Base-by-base conservation (phyloP, 2,113 vertebrate genomes). In the Cygnus atratus region DNA sequence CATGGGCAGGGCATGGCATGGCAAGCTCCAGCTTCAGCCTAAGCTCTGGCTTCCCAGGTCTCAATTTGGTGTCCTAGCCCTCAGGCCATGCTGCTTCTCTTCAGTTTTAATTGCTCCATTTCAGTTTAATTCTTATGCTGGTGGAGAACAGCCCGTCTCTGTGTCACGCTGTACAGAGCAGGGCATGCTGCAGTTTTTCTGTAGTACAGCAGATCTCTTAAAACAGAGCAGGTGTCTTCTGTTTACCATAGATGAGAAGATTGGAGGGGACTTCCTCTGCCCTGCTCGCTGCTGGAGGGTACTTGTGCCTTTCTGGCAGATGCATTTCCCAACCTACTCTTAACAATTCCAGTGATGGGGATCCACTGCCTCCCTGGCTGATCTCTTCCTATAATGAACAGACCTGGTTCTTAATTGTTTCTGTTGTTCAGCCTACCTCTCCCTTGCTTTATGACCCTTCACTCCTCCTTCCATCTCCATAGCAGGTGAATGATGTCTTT, bases 111-210 rank as follows among this genome's bases (percentile, higher is more conserved):
- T 28, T 3, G 1, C 2, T 58, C 6, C n/a, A 9, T 41, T 59
- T 33, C 86, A 13, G 0, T 5, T 3, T 31, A 9, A 18, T 3
- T 46, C 50, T 75, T n/a, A 0, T 1, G 2, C 0, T 1, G 21
- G 21, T 13, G 22, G 24, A 67, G 35, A 37, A 0, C 43, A 17
- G 58, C 15, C 54, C 13, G 11, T 26, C 31, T 59, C 41, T 3
- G 0, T 1, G 12, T 58, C 6, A 2, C 7, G 48, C 55, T 57
- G 33, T 39, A 21, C 25, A 11, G 29, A 44, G 29, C 7, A 44
- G 65, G 13, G 28, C 3, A n/a, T 0, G 1, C 59, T 35, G 76
- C 55, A 22, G 5, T 2, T 6, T 12, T 37, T 17, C 76, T 59
- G 31, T 25, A 8, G 35, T 1, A 3, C 13, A 21, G 58, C 41